phyloP scores from a whole-genome alignment of 1,140 invertebrate genomes.

The Micrasema minimum region DNA sequence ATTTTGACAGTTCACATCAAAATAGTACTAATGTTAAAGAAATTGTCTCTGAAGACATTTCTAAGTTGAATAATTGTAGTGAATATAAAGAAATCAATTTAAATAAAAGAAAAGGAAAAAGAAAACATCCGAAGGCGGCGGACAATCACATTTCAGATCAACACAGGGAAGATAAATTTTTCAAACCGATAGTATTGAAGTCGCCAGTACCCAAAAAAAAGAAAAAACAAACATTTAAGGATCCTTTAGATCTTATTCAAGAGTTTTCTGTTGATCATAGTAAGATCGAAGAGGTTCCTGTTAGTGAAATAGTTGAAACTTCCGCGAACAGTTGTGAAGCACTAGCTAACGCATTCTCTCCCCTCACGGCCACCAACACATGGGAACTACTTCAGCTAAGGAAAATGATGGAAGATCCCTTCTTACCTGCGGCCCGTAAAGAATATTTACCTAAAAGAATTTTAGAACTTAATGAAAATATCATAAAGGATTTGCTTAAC shows the following conservation, averaged over 20 bases:
- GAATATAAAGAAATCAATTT: too few species aligned
- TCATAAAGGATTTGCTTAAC: conserved; percentile 38
- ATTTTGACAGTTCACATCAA: conserved; percentile 3
- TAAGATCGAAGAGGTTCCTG: too few species aligned
- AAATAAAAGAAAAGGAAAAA: conserved; percentile 19
- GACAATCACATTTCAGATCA: too few species aligned
- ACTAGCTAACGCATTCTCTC: conserved; percentile 28
- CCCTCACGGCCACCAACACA: conserved; percentile 27
- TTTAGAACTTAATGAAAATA: conserved; percentile 42
- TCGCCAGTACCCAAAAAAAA: conserved; percentile 8
- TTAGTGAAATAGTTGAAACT: too few species aligned
- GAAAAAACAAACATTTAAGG: conserved; percentile 15
- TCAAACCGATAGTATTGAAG: neutral
- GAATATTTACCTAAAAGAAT: conserved; percentile 39
- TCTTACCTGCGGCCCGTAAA: conserved; percentile 20
- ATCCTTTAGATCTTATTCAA: neutral
- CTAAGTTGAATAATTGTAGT: too few species aligned
- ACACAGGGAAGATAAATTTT: too few species aligned
- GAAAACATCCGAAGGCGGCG: too few species aligned
- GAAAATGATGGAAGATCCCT: conserved; percentile 41
- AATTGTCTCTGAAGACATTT: too few species aligned
- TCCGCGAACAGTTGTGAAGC: neutral
- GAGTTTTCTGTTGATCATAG: too few species aligned
- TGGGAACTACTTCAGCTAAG: conserved; percentile 44
- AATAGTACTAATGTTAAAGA: too few species aligned